Evolutionary conservation across 2,797 vertebrate species (phyloP).

Genomic region (Sebastes minor): DNA sequence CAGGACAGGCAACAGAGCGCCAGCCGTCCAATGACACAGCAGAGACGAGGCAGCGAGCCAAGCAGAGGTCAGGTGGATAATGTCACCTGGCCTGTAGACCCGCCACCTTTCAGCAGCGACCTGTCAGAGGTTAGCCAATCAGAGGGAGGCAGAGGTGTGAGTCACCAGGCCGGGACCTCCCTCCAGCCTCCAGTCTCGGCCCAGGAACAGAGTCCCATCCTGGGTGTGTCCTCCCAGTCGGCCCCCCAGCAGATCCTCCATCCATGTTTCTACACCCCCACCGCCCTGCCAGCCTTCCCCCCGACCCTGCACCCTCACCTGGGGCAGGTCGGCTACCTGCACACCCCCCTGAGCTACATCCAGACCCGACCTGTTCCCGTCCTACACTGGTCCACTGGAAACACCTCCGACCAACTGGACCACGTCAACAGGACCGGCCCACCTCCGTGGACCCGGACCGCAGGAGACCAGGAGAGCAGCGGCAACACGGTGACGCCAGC

Average conservation of each 20-base stretch:
- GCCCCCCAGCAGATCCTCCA: slow-evolving; percentile 54
- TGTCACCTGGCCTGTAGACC: neutral
- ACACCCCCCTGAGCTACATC: slow-evolving; percentile 27
- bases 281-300: too few species aligned
- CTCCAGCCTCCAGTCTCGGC: neutral
- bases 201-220: slow-evolving; percentile 22
- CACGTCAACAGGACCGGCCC: too few species aligned
- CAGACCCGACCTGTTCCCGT: neutral
- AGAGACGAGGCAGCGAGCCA: slow-evolving; percentile 48
- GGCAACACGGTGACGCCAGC: neutral
- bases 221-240: neutral
- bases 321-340: slow-evolving; percentile 37
- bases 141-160: neutral
- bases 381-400: too few species aligned
- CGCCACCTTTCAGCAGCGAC: neutral
- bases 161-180: neutral
- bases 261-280: slow-evolving; percentile 41
- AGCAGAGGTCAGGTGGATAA: slow-evolving; percentile 4
- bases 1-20: slow-evolving; percentile 22
- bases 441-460: too few species aligned
- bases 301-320: slow-evolving; percentile 3
- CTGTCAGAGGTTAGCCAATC: slow-evolving; percentile 1
- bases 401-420: too few species aligned
- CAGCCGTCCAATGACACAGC: slow-evolving; percentile 23
- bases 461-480: neutral